Base-by-base conservation (phyloP, 2,888 invertebrate genomes). In the Pasiphila rectangulata region DNA sequence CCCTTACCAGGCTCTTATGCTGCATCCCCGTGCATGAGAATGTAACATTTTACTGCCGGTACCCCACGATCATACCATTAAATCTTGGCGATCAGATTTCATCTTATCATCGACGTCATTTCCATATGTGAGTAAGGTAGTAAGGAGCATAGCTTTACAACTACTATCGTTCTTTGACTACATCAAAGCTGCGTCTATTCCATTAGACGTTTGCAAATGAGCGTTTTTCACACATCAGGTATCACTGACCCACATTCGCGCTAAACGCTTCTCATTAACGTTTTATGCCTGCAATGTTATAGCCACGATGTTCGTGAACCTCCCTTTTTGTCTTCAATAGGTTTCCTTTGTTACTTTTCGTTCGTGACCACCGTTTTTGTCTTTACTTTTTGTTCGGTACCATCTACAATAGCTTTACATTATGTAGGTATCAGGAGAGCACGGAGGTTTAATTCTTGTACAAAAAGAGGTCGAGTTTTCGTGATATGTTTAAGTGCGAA, bases 341-440 rank as follows among this genome's bases (percentile, higher is more conserved):
- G 44, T 40, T 51, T 34, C 46, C 51, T 25, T 38, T 43, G 46
- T 50, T 53, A 38, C 48, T 52, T 52, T 56, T 53, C 46, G 46
- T 38, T 57, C 61, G 61, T 61, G 61, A 54, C 57, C 46, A 51
- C 47, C 56, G 46, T 51, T 59, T 57, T 58, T 58, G 57, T 58
- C 41, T 51, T 36, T 57, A 55, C 67, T 78, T 83, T 83, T 81
- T 81, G 69, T 56, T 67, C 50, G 34, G 20, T 43, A 37, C 41
- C 12, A 12, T 34, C 2, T 20, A 21, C 21, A 21, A 21, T 21
- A n/a, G n/a, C n/a, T n/a, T n/a, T n/a, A 21, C 21, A 6, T 6
- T 5, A 1, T 21, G 6, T 21, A 21, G 21, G 4, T 21, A 21
- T 2, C 3, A 6, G 6, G 3, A 21, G 21, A n/a, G n/a, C n/a